Evolutionary conservation across 92 coral and sea anemone genomes (phyloP), one percentile per base, ranked within the genome.

Genomic region (Epizoanthus illoricatus): DNA sequence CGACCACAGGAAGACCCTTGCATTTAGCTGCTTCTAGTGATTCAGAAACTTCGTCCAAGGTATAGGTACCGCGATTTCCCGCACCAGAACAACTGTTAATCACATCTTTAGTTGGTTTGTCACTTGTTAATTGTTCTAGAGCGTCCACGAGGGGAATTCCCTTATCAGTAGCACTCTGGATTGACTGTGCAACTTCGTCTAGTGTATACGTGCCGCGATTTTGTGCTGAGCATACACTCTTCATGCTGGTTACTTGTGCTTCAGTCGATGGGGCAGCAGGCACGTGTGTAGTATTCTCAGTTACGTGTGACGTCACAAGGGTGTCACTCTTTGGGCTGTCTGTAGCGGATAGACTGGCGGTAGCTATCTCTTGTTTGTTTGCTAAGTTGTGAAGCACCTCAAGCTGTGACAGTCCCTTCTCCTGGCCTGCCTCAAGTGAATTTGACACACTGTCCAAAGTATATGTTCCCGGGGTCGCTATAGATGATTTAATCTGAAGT

Each of bases 131-230:
- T 55, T 85, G 75, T 28, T 84, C 85, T 11, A 91, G 80, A 71
- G 92, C 92, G 47, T 89, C 72, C 41, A 90, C 89, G 52, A 89
- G 83, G 65, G 95, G 92, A 39, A 91, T 67, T 43, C 95, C 95
- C 75, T 87, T 61, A 24, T 88, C 86, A 4, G 89, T 79, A 4
- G 92, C 95, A 78, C 80, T 76, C 71, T 89, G 83, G 36, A 91
- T 71, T 40, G 95, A 86, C 13, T 80, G 87, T 23, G 89, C 90
- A 39, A 91, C 92, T 74, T 89, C 95, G 40, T 89, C 91, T 61
- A 91, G 63, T 13, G 92, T 89, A 68, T 91, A 91, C 0, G 95
- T 91, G 79, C 81, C 81, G n/a, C 92, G 86, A 4, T 84, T 87
- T 52, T 76, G 42, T 55, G 64, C 65, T 28, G 76, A 39, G 54